Evolutionary conservation across 2,888 invertebrate genomes (phyloP), one percentile per base, ranked within the genome.

Genomic region (Perithous albicinctus): DNA sequence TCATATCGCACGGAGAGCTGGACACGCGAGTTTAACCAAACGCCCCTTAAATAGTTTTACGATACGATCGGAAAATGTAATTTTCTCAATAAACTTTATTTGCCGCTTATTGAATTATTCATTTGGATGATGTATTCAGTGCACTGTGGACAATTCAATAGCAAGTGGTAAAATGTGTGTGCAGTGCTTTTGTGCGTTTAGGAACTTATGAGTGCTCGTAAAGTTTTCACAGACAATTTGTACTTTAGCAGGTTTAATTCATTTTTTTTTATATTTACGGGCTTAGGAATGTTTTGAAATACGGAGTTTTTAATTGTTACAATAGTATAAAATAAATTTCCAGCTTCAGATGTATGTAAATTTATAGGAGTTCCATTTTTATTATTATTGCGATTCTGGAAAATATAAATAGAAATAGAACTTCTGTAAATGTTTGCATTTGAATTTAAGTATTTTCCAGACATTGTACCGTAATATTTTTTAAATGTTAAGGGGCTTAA

Each of bases 1-100:
- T 86, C 86, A 84, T 86, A 86, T 90, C 90, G 87, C 59, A 59
- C 59, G 84, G 83, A 15, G 61, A 35, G 35, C 35, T 23, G 32
- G n/a, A 5, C 26, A 20, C 61, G 46, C 66, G 66, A 63, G 46
- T 61, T 75, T 77, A 8, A 12, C 41, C 7, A 56, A 23, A 20
- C 48, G 20, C 1, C 48, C 18, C 6, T 26, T 1, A 20, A 8
- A 20, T 29, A 2, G 29, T 5, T 29, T 1, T 7, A 6, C 29
- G 56, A 7, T 61, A 20, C 61, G 32, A 4, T 56, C 29, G 6
- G 1, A 8, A 26, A 23, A 12, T 5, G 41, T 12, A 20, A 51
- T 20, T 20, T 51, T 3, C 20, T 63, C 8, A 41, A 41, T 38
- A 4, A 18, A 35, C n/a, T 38, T 35, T 35, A 10, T 61, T 61